These are phyloP conservation scores for Bombyx mori DNA, from an alignment of 1,140 invertebrate species.

Conservation along the genomic window ASM3026992v2 NC_085126.1:8430501-8431000, in stretches of 20 bases:
- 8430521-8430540: slow-evolving; percentile 6
- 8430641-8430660: not conserved
- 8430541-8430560: slow-evolving; percentile 2
- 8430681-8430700: not conserved
- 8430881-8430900: too few species aligned
- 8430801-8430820: not conserved
- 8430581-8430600: not conserved
- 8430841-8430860: too few species aligned
- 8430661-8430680: not conserved
- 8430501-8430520: slow-evolving; percentile 5
- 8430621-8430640: not conserved
- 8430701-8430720: not conserved
- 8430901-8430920: too few species aligned
- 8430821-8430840: too few species aligned
- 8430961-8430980: too few species aligned
- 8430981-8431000: too few species aligned
- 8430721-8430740: not conserved
- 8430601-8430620: not conserved
- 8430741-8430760: not conserved
- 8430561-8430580: slow-evolving; percentile 3
- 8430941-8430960: too few species aligned
- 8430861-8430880: too few species aligned
- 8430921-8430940: too few species aligned
- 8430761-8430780: not conserved
- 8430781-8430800: not conserved